Base-by-base conservation (phyloP, 1,140 invertebrate genomes). In the Drosophila albomicans region DNA sequence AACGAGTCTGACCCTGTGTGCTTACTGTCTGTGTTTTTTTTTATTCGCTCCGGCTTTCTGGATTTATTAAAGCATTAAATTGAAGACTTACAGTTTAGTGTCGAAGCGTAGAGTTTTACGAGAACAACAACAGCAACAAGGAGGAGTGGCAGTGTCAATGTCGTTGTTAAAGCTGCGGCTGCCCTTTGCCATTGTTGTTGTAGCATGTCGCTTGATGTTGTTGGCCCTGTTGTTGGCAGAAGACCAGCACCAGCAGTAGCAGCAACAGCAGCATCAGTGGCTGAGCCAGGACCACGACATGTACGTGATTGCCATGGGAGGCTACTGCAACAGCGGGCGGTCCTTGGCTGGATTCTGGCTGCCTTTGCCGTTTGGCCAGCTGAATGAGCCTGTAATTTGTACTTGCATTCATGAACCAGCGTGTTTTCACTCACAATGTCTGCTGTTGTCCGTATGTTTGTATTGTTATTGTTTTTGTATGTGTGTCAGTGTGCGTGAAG, bases 21-120 rank as follows among this genome's bases (percentile, higher is more conserved):
- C 45, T 38, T 58, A 49, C 38, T 25, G 35, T 38, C 20, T 25
- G 20, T 25, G 4, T 20, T 2, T 20, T 64, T 64, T 41, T 65
- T 67, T 48, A 59, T 48, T 52, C 20, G 20, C 20, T 25, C 35
- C 57, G 30, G 46, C 46, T 46, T 38, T 56, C 52, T 56, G 80
- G 80, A 89, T 89, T 89, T 89, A 89, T 89, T 89, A 79, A 81
- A 85, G 86, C 78, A 79, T 89, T 85, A 79, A 90, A 89, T 73
- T 81, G 75, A 85, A 89, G 78, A 77, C 85, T 72, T 71, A 86
- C 80, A 76, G 81, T 89, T 89, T 81, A 77, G 78, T 76, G 75
- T 25, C 75, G 67, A 82, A 81, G 67, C 61, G 62, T 51, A 38
- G 48, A 63, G 75, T 81, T 89, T 84, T 79, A 79, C 75, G 78